Evolutionary conservation across 2,797 vertebrate genomes (phyloP).

Genomic region (Pseudochromis fuscus): DNA sequence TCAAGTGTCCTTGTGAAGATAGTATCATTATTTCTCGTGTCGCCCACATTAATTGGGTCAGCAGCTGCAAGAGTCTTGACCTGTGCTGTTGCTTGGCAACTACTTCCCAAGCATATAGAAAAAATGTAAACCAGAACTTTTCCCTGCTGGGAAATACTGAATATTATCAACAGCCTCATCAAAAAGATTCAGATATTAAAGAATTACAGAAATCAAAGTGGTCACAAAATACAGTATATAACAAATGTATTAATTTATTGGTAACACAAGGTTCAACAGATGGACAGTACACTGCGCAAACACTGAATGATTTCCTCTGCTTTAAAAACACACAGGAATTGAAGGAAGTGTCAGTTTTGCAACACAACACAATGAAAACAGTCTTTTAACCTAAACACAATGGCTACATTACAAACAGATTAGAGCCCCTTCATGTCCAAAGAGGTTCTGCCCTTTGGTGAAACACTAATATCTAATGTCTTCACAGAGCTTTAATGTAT

Average conservation of each 20-base stretch:
- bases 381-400: constrained; percentile 49
- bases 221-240: constrained; percentile 23
- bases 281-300: constrained; percentile 53
- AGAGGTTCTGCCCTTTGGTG: constrained; percentile 63
- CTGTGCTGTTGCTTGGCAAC: constrained; percentile 82
- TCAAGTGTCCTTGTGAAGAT: constrained; percentile 73
- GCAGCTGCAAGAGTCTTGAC: constrained; percentile 77
- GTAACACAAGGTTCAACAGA: constrained; percentile 65
- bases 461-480: constrained; percentile 53
- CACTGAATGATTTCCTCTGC: constrained; percentile 43
- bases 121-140: constrained; percentile 62
- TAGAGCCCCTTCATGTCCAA: constrained; percentile 41
- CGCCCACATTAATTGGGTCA: constrained; percentile 80
- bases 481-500: constrained; percentile 52
- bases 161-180: constrained; percentile 31
- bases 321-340: constrained; percentile 36
- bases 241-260: constrained; percentile 74
- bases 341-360: constrained; percentile 42
- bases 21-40: constrained; percentile 78
- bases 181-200: constrained; percentile 9
- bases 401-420: constrained; percentile 49
- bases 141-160: constrained; percentile 38
- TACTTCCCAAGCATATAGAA: constrained; percentile 63
- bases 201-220: constrained; percentile 1
- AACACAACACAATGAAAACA: constrained; percentile 49